phyloP scores from a whole-genome alignment of 2,797 vertebrate genomes.

The Eurystomus glaucurus region DNA sequence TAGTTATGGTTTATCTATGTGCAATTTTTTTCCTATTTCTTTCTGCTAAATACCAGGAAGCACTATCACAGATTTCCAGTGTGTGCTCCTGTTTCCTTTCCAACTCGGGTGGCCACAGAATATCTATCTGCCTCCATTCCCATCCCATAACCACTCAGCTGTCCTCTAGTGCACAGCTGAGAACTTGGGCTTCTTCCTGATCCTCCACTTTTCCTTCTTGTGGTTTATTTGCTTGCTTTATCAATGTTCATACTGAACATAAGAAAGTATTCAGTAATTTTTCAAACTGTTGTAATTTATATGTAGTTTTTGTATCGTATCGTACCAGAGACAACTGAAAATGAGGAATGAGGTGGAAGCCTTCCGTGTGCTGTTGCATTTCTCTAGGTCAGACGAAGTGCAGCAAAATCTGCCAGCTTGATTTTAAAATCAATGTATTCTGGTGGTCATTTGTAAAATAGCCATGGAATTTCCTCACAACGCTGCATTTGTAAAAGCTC shows the following conservation, averaged over 20 bases:
- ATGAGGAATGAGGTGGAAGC: not conserved
- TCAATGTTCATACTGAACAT: not conserved
- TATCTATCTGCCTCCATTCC: not conserved
- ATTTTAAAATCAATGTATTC: not conserved
- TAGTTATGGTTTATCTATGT: too few species aligned
- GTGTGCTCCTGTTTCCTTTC: not conserved
- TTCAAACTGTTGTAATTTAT: not conserved
- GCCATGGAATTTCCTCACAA: accelerated
- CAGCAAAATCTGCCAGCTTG: not conserved
- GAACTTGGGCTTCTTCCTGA: not conserved
- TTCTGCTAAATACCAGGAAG: not conserved
- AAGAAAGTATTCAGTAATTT: not conserved
- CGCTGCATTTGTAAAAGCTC: accelerated
- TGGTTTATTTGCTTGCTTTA: not conserved
- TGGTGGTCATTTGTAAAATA: not conserved
- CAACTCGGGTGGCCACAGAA: accelerated
- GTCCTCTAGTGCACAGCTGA: not conserved
- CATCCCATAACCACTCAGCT: accelerated
- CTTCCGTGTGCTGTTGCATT: not conserved
- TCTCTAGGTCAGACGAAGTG: not conserved
- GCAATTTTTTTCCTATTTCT: not conserved
- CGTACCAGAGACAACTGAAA: not conserved
- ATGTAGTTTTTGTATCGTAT: accelerated
- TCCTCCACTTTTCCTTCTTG: not conserved
- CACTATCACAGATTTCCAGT: not conserved